Base-by-base conservation (phyloP, 2,113 vertebrate genomes). In the Sceloporus undulatus region DNA sequence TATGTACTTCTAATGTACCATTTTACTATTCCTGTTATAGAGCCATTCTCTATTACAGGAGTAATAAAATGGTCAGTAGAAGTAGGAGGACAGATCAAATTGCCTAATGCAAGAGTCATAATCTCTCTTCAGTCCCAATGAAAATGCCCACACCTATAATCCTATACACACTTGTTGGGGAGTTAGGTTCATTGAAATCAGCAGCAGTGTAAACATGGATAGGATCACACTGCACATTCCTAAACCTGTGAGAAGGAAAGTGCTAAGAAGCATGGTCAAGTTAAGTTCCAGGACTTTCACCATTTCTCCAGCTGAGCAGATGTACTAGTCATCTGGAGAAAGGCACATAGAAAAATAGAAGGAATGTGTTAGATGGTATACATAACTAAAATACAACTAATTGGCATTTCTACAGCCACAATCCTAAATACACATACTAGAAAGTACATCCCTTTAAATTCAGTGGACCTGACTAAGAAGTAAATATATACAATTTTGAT, bases 231-330 rank as follows among this genome's bases (percentile, higher is more conserved):
- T 84, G 42, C 74, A 54, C 62, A 54, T 78, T 88, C n/a, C 73
- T 70, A 19, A 66, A 71, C n/a, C 7, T 25, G 48, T 56, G n/a
- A 23, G 78, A 82, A 82, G 62, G 62, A 78, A 88, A 84, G 74
- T 88, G 65, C 87, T 68, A 78, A 76, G n/a, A 77, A 83, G 34
- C 13, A 42, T 88, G 79, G 62, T 78, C 74, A 88, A 88, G 65
- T 88, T 48, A 88, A 78, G 11, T 84, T 70, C 34, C 62, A 88
- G 81, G 74, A 83, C n/a, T 56, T 88, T 66, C 23, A 83, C n/a
- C 71, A 54, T 76, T 88, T 78, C 73, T 88, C 42, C 25, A 84
- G n/a, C 48, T 84, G 59, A 62, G 25, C 62, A 52, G 21, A 76
- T 66, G 56, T 19, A 66, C 38, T 66, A 78, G 25, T 29, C 74